phyloP scores from a whole-genome alignment of 1,140 invertebrate genomes.

The Arctopsyche grandis region DNA sequence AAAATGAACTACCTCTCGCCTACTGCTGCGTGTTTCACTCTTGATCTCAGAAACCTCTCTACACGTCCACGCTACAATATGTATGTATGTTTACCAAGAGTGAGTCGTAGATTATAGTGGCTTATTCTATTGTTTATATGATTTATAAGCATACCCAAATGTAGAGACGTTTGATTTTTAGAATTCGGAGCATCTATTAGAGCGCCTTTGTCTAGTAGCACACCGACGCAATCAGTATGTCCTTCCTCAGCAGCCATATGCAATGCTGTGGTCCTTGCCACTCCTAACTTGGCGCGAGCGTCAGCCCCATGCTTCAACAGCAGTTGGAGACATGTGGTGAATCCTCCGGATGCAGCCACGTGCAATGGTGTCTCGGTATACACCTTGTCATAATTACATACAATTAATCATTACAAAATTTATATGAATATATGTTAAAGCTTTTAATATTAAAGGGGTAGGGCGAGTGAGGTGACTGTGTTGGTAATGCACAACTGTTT shows the following conservation, averaged over 20 bases:
- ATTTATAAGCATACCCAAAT: conserved; percentile 70
- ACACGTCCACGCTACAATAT: too few species aligned
- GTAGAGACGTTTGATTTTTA: conserved; percentile 79
- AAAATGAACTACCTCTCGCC: too few species aligned
- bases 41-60: too few species aligned
- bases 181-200: conserved; percentile 73
- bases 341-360: conserved; percentile 80
- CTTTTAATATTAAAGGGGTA: too few species aligned
- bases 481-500: too few species aligned
- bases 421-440: neutral
- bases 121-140: too few species aligned
- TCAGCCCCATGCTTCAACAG: conserved; percentile 79
- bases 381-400: conserved; percentile 62
- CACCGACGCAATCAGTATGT: conserved; percentile 74
- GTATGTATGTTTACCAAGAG: too few species aligned
- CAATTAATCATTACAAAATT: neutral
- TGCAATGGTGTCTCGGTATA: conserved; percentile 87
- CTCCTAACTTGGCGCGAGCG: conserved; percentile 76
- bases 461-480: too few species aligned
- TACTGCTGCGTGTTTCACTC: too few species aligned
- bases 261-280: conserved; percentile 75
- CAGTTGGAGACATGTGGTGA: conserved; percentile 73
- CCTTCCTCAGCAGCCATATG: conserved; percentile 87
- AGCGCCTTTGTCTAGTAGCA: conserved; percentile 79
- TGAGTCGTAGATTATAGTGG: too few species aligned